Percentiles rank a stretch among this genome's conserved stretches.
Evolutionary conservation across 2,113 vertebrate species (phyloP).

Genomic region (Spea bombifrons): DNA sequence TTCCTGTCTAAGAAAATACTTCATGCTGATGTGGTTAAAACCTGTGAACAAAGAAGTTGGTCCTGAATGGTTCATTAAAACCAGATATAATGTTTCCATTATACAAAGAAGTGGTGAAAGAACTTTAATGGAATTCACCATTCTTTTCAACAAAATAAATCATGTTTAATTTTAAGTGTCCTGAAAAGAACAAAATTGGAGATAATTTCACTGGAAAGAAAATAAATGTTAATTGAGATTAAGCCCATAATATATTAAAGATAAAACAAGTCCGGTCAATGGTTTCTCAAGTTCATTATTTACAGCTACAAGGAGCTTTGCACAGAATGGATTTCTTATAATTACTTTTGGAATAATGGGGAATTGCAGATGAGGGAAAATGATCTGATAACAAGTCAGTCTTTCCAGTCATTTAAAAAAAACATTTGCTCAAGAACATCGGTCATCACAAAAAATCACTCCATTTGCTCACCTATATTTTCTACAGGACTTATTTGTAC

Average conservation of each 20-base stretch:
- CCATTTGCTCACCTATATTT: slow-evolving; percentile 29
- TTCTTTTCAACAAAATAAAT: slow-evolving; percentile 15
- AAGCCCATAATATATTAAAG: slow-evolving; percentile 32
- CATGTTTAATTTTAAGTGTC: slow-evolving; percentile 3
- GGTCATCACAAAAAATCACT: slow-evolving; percentile 12
- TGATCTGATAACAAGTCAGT: slow-evolving; percentile 40
- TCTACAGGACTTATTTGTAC: slow-evolving; percentile 20
- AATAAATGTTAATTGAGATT: slow-evolving; percentile 38
- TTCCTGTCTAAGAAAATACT: too few species aligned
- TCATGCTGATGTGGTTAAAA: too few species aligned
- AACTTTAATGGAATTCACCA: neutral
- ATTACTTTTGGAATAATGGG: slow-evolving; percentile 40
- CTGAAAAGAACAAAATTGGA: slow-evolving; percentile 17
- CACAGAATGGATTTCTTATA: slow-evolving; percentile 38
- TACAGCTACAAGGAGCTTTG: slow-evolving; percentile 39
- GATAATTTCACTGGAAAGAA: slow-evolving; percentile 20
- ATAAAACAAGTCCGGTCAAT: slow-evolving; percentile 34
- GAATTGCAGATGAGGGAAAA: slow-evolving; percentile 34
- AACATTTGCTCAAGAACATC: slow-evolving; percentile 35
- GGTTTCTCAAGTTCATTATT: slow-evolving; percentile 39
- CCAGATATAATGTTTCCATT: neutral
- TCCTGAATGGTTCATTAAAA: too few species aligned
- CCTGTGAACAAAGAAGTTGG: too few species aligned
- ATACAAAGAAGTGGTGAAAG: neutral
- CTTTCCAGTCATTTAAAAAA: slow-evolving; percentile 27